phyloP scores from a whole-genome alignment of 2,888 invertebrate species.

The Sthenelais limicola region DNA sequence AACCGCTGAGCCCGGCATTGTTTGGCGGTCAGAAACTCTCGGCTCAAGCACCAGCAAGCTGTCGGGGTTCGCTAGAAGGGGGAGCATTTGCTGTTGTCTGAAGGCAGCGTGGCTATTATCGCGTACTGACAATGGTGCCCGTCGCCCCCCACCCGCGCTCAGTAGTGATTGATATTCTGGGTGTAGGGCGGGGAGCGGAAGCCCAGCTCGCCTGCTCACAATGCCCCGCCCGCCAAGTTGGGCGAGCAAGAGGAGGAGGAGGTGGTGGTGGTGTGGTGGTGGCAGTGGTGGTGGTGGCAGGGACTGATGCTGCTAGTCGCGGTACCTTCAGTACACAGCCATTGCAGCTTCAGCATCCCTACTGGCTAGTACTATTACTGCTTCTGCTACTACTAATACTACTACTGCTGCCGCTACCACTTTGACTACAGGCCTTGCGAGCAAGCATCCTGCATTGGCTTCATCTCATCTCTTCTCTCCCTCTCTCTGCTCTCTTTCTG shows the following conservation, averaged over 20 bases:
- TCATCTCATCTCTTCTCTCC: too few relatives aligned
- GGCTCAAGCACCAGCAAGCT: not conserved
- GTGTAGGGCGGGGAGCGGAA: constrained; percentile 25
- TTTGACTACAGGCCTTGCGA: too few relatives aligned
- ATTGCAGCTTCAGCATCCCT: constrained; percentile 4
- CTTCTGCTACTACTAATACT: not conserved
- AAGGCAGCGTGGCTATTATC: constrained; percentile 16
- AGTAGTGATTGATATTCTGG: constrained; percentile 32
- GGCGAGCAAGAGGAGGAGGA: not conserved
- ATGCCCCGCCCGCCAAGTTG: constrained; percentile 21
- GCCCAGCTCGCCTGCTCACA: constrained; percentile 19
- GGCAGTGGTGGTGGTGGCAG: not conserved
- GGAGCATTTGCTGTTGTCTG: not conserved
- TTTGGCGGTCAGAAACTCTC: not conserved
- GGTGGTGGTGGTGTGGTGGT: constrained; percentile 21
- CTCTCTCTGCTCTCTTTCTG: too few relatives aligned
- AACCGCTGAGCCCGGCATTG: not conserved
- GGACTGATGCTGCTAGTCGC: constrained; percentile 4
- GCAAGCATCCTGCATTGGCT: too few relatives aligned
- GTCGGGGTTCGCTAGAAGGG: not conserved
- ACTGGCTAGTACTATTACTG: not conserved
- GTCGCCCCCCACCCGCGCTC: constrained; percentile 10
- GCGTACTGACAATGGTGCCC: constrained; percentile 31
- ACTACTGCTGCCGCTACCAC: too few relatives aligned
- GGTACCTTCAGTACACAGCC: too few relatives aligned